phyloP scores from a whole-genome alignment of 2,113 vertebrate species.

The Oreochromis tanganicae region DNA sequence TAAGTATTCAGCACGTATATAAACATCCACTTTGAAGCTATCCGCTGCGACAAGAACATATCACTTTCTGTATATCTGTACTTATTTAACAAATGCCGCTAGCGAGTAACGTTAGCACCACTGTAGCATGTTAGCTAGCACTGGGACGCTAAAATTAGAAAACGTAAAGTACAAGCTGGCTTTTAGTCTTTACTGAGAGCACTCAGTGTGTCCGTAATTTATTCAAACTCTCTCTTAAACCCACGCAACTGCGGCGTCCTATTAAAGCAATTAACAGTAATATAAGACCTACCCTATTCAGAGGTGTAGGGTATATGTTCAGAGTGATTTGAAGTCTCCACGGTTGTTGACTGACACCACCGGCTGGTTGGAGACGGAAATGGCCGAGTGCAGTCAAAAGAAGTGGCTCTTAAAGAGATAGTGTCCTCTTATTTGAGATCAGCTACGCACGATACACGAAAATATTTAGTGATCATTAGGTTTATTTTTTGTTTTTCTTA shows the following conservation, averaged over 20 bases:
- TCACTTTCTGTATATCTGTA: neutral
- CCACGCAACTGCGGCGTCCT: neutral
- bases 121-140: constrained; percentile 18
- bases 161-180: neutral
- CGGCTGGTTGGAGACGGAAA: constrained; percentile 67
- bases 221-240: fast-evolving
- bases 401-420: constrained; percentile 64
- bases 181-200: neutral
- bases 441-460: neutral
- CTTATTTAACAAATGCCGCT: neutral
- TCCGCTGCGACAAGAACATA: neutral
- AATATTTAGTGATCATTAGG: neutral
- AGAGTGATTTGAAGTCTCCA: constrained; percentile 44
- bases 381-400: constrained; percentile 29
- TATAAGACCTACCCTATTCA: constrained; percentile 63
- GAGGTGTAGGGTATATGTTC: constrained; percentile 24
- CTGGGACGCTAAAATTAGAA: constrained; percentile 54
- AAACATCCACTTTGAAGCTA: neutral
- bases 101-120: constrained; percentile 12
- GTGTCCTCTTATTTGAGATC: neutral
- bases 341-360: constrained; percentile 69
- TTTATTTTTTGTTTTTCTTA: neutral
- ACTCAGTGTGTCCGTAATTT: neutral
- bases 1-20: fast-evolving
- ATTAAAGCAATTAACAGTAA: neutral